Evolutionary conservation across 2,113 vertebrate genomes (phyloP).

Genomic region (Indri indri): DNA sequence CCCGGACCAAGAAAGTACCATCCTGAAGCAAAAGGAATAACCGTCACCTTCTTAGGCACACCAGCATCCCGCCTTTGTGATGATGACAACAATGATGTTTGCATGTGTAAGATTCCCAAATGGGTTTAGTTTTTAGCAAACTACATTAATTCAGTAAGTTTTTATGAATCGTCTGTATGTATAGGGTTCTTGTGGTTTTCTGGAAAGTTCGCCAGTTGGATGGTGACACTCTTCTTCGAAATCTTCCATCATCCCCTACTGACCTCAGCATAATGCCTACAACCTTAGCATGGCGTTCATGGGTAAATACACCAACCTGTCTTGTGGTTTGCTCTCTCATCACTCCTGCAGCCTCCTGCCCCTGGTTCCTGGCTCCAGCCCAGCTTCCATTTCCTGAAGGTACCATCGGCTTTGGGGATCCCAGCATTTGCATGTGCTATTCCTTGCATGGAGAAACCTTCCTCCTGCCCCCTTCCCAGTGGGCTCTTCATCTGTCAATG

Average conservation of each 20-base stretch:
- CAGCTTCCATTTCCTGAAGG: neutral
- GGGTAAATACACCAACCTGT: neutral
- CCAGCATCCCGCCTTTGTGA: no score
- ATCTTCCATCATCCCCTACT: fast-evolving
- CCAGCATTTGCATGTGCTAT: neutral
- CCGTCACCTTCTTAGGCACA: neutral
- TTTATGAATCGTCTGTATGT: neutral
- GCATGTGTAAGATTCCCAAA: neutral
- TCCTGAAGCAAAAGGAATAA: constrained; percentile 83
- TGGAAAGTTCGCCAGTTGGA: neutral
- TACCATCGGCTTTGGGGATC: no score
- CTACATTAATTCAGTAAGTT: neutral
- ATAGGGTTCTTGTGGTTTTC: neutral
- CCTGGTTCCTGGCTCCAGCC: neutral
- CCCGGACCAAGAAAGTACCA: constrained; percentile 92
- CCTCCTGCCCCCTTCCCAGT: no score
- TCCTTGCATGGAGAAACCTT: neutral
- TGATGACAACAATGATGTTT: fast-evolving
- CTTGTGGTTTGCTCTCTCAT: no score
- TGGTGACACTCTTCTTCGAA: neutral
- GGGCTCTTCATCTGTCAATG: no score
- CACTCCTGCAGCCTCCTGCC: neutral
- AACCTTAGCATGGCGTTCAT: fast-evolving
- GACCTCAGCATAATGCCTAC: neutral
- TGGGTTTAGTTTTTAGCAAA: neutral